Base-by-base conservation (phyloP, 2,888 invertebrate genomes). In the Antheraea assamensis region DNA sequence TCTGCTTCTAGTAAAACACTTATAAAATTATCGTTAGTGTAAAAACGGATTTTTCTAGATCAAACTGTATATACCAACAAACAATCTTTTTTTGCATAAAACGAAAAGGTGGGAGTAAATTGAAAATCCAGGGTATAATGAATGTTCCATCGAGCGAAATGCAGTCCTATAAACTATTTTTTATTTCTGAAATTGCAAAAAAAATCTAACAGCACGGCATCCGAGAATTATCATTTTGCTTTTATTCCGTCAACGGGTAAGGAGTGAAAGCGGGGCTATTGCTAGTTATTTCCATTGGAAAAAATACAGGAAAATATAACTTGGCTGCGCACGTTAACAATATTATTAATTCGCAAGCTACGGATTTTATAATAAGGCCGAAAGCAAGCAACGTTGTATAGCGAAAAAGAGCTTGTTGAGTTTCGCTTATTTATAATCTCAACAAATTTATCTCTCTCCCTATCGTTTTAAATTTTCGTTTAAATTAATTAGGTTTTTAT, bases 231-330 rank as follows among this genome's bases (percentile, higher is more conserved):
- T 35, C n/a, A 35, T 68, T 68, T 68, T 68, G 13, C 13, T 68
- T 68, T 68, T 35, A 35, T n/a, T 35, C 68, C 31, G 68, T 68
- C 19, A 17, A 21, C 31, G 31, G 31, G 31, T n/a, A 35, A 21
- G 15, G n/a, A 35, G 31, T 68, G 21, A 35, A 35, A 21, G 15
- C 3, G 10, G 17, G 3, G 61, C 61, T 64, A 35, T 68, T 35
- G n/a, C 68, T 21, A 30, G 68, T n/a, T 35, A 35, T 35, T 68
- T 68, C 68, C 68, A 35, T n/a, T 68, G 35, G 68, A 68, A 68
- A 68, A 35, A 30, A 35, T n/a, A 21, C 7, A 21, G 31, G 66
- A 35, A 61, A 64, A 64, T 64, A 64, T 64, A 30, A 64, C 17
- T 64, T 64, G 27, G 35, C 19, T 64, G 64, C 35, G 5, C 64